Conservation (phyloP, 2,888 invertebrate species). For the Alentia gelatinosa region DNA sequence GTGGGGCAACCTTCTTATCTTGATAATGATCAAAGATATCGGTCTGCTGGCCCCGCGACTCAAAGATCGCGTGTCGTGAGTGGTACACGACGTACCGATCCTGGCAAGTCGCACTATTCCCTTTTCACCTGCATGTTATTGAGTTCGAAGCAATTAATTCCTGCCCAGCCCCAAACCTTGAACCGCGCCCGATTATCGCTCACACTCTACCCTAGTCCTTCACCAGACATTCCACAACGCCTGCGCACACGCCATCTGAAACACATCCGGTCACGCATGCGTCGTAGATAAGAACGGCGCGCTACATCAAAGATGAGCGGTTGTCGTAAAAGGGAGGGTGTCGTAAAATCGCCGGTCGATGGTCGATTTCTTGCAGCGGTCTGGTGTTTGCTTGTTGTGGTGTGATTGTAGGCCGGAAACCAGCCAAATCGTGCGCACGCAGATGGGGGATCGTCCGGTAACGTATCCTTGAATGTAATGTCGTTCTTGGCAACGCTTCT, state of each 20-base stretch:
- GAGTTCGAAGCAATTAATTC: no score
- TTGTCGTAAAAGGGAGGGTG: not conserved
- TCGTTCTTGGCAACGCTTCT: not conserved
- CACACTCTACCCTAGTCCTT: no score
- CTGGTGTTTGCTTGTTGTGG: not conserved
- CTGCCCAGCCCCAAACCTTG: no score
- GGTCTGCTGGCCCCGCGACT: no score
- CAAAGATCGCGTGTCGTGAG: no score
- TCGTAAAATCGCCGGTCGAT: slow-evolving; percentile 1
- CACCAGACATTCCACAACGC: no score
- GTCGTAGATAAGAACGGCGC: not conserved
- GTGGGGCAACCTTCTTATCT: no score
- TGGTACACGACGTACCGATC: no score
- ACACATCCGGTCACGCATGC: not conserved
- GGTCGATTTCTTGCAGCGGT: not conserved
- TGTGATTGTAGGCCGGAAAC: not conserved
- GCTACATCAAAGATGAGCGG: not conserved
- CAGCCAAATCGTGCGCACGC: not conserved
- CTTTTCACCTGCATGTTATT: no score
- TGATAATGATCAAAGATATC: no score
- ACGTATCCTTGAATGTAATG: not conserved
- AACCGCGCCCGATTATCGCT: no score
- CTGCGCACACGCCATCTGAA: not conserved
- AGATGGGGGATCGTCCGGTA: not conserved
- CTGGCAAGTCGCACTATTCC: no score